Evolutionary conservation across 2,113 vertebrate species (phyloP).

Genomic region (Raja brachyura): DNA sequence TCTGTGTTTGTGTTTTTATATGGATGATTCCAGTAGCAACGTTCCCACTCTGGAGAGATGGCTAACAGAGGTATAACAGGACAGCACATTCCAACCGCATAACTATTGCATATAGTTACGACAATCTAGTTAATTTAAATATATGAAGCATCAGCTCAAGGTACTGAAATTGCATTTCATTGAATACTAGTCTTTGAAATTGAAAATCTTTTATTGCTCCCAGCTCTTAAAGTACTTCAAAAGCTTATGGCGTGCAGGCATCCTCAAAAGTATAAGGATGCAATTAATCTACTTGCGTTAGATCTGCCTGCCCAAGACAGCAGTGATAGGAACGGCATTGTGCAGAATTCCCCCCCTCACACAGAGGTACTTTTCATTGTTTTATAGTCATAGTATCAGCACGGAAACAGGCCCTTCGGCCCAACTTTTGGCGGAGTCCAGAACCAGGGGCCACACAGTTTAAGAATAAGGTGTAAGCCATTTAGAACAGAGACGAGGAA

Average conservation of each 20-base stretch:
- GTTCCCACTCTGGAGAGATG: not conserved
- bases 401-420: too few relatives aligned
- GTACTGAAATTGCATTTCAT: not conserved
- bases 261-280: not conserved
- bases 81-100: not conserved
- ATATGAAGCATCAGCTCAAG: not conserved
- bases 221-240: not conserved
- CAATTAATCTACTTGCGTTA: too few relatives aligned
- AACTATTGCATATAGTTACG: not conserved
- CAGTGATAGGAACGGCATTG: too few relatives aligned
- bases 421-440: too few relatives aligned
- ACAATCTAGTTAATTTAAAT: not conserved
- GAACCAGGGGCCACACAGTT: too few relatives aligned
- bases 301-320: too few relatives aligned
- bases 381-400: too few relatives aligned
- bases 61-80: not conserved
- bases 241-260: not conserved
- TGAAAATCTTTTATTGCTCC: not conserved
- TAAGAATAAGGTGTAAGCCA: too few relatives aligned
- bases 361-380: too few relatives aligned
- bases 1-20: too few relatives aligned
- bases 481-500: too few relatives aligned
- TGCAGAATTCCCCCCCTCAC: too few relatives aligned
- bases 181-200: not conserved
- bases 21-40: not conserved